Base-by-base conservation (phyloP, 92 coral and sea anemone genomes). In the Paramuricea clavata region DNA sequence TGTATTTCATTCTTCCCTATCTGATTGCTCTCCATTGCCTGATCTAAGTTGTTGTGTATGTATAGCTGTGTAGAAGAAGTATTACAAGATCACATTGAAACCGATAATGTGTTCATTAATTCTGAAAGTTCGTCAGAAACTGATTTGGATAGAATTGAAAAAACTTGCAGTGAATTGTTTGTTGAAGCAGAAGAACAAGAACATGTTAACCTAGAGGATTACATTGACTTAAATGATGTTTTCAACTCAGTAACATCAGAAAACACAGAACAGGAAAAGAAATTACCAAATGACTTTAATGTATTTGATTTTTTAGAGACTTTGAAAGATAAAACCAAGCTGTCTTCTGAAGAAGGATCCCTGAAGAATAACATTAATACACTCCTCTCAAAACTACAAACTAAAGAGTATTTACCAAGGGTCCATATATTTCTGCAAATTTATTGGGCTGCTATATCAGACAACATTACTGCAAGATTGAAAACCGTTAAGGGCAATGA, bases 361-460 rank as follows among this genome's bases (percentile, higher is more conserved):
- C 75, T 69, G 43, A 69, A 69, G 26, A 39, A 17, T n/a, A 69
- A 69, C 23, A 69, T 69, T 11, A 69, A 69, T 21, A 31, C 49
- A 17, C 75, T 69, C 25, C 75, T 69, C 25, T 9, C 39, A 30
- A 60, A 60, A 28, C 68, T 60, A 22, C 75, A 69, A 34, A 69
- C 42, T 30, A 17, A 33, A 8, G 31, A 60, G 32, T 31, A 28
- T 44, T 44, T 69, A 5, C 75, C 43, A 15, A n/a, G 43, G 44
- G 44, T 69, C 23, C 75, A 69, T 10, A 7, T 69, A 33, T 69
- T 69, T 19, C 32, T 69, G 49, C 39, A 69, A 39, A 34, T 69
- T 69, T 69, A 69, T 69, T 69, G 75, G 75, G 25, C 49, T 15
- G 7, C 44, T 33, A 69, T 69, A 69, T 33, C 75, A 9, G 49